These are phyloP conservation scores for Paratilapia polleni DNA, from an alignment of 2,113 vertebrate species.

Conservation along the genomic window DNA sequence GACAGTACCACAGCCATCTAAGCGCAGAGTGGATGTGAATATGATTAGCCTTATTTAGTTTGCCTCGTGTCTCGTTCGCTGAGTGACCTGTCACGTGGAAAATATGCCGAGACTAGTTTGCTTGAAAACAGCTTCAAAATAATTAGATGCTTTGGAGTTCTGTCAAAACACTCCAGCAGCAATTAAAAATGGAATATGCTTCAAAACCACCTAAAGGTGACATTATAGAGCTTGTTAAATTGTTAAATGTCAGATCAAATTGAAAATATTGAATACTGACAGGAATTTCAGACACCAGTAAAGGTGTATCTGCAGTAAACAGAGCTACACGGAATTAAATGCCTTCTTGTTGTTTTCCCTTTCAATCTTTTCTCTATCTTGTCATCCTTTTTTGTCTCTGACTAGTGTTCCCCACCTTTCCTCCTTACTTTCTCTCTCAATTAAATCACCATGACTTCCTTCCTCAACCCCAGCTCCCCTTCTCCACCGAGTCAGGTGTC, in stretches of 20 bases:
- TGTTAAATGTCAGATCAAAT: conserved; percentile 51
- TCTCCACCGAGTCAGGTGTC: conserved; percentile 34
- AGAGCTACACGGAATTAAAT: background rate
- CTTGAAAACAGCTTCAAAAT: conserved; percentile 37
- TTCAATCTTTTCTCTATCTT: background rate
- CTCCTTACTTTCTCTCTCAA: conserved; percentile 28
- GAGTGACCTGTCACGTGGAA: conserved; percentile 18
- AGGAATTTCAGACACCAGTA: background rate
- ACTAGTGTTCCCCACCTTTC: background rate
- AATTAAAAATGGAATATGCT: conserved; percentile 38
- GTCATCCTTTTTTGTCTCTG: background rate
- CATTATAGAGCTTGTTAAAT: conserved; percentile 43
- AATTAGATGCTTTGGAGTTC: conserved; percentile 45
- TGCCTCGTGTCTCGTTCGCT: background rate
- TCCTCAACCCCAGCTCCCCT: conserved; percentile 7
- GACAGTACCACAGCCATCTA: background rate
- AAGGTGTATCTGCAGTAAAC: conserved; percentile 3
- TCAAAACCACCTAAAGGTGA: conserved; percentile 45
- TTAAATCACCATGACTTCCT: conserved; percentile 49
- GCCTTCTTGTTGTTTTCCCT: background rate
- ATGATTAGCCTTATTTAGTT: conserved; percentile 32
- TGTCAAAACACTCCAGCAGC: conserved; percentile 40
- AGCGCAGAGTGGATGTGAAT: conserved; percentile 9
- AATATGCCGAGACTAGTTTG: conserved; percentile 12
- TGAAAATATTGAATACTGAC: background rate